Base-by-base conservation (phyloP, 2,113 vertebrate species). In the Cercopithecus mona region DNA sequence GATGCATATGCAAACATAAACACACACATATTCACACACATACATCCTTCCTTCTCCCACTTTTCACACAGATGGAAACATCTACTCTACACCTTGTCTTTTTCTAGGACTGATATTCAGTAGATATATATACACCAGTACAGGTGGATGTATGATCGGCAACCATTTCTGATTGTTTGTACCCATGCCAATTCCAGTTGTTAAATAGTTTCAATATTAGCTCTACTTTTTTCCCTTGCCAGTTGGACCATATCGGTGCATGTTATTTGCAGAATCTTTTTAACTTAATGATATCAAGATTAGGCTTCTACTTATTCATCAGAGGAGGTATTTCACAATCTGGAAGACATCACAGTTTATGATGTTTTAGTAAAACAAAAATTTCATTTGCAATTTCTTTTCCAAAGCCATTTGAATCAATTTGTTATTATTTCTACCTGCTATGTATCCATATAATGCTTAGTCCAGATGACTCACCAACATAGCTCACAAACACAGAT, bases 311-410 rank as follows among this genome's bases (percentile, higher is more conserved):
- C 32, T 75, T 93, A 78, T 93, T 64, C 18, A 32, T 72, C 76
- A 73, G 48, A 88, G 73, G 13, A 87, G 40, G 4, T 80, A 84
- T 75, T 78, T 92, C 2, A 68, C 5, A 79, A 68, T 75, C 43
- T 86, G 52, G 66, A 89, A 52, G 66, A 59, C 6, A 9, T 85
- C 66, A 78, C 22, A 43, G 40, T 78, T 91, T 30, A 73, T 23
- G n/a, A 35, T 82, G 84, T 72, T 93, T 97, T 72, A 78, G 59
- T 25, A 64, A 85, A 93, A 95, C 23, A 88, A 85, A 72, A 7
- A 89, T 40, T 90, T 96, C 30, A 73, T 82, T 25, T 82, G 23
- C 86, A 83, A 43, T 78, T 80, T 90, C 22, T 76, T 43, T 61
- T 66, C n/a, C 27, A 72, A 84, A 81, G 30, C 92, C 38, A 78